Conservation (phyloP, 2,113 vertebrate species). For the Gambusia affinis region DNA sequence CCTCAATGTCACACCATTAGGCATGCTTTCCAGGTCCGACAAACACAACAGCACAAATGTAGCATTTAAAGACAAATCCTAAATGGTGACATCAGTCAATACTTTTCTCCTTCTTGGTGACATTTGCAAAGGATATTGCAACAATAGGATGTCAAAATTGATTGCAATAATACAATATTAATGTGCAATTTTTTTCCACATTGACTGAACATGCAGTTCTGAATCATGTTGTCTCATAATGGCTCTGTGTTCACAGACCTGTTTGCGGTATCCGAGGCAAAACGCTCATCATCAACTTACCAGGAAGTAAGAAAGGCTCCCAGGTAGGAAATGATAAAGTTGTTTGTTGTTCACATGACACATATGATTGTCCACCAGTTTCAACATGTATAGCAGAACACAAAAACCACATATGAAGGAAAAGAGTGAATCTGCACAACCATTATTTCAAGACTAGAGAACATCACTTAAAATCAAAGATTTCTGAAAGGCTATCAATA, state of each 20-base stretch:
- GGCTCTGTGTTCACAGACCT: slow-evolving; percentile 82
- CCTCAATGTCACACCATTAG: slow-evolving; percentile 97
- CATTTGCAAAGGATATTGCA: not conserved
- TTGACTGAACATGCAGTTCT: not conserved
- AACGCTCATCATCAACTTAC: slow-evolving; percentile 98
- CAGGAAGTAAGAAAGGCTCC: slow-evolving; percentile 99
- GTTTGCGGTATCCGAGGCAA: slow-evolving; percentile 99
- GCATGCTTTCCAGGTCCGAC: slow-evolving; percentile 98
- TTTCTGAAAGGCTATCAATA: too few relatives aligned
- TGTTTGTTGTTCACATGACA: not conserved
- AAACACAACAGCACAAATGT: not conserved
- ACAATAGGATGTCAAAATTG: not conserved
- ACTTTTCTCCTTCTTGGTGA: not conserved
- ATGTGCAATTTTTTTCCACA: not conserved
- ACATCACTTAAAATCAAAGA: too few relatives aligned
- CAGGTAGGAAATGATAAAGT: slow-evolving; percentile 85
- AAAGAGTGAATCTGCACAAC: not conserved
- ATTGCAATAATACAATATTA: too few relatives aligned
- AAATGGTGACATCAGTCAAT: not conserved
- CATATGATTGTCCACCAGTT: too few relatives aligned
- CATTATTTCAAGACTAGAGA: too few relatives aligned
- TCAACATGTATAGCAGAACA: not conserved
- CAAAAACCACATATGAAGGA: not conserved
- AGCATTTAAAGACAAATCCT: not conserved
- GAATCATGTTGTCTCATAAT: not conserved